Evolutionary conservation across 1,140 invertebrate genomes (phyloP).

Genomic region (Drosophila rufa): DNA sequence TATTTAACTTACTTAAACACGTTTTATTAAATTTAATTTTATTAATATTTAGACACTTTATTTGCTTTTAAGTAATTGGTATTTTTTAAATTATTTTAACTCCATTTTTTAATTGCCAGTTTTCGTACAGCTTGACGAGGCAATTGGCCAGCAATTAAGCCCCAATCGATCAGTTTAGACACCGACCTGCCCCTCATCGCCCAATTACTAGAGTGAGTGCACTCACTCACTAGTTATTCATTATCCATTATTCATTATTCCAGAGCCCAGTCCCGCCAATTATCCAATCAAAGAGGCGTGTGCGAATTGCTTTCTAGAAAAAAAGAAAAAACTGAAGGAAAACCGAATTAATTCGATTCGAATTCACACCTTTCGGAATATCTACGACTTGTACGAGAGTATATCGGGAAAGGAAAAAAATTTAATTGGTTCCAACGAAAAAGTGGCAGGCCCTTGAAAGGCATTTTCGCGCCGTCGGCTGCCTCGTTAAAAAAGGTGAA

Average conservation of each 20-base stretch:
- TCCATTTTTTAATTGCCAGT: background rate
- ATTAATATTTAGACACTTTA: no score
- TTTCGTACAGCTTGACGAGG: background rate
- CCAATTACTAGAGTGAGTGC: slow-evolving; percentile 21
- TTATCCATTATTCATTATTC: slow-evolving; percentile 26
- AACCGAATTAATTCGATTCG: slow-evolving; percentile 46
- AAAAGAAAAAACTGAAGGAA: background rate
- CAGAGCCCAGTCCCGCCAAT: slow-evolving; percentile 31
- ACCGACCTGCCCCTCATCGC: slow-evolving; percentile 38
- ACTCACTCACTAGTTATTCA: slow-evolving; percentile 16
- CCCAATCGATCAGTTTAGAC: slow-evolving; percentile 35
- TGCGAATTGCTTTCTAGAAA: slow-evolving; percentile 28
- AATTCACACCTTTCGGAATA: slow-evolving; percentile 18
- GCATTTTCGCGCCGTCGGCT: slow-evolving; percentile 46
- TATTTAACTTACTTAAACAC: background rate
- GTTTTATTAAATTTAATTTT: background rate
- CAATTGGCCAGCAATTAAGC: slow-evolving; percentile 20
- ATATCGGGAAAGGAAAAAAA: slow-evolving; percentile 7
- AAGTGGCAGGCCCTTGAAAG: slow-evolving; percentile 21
- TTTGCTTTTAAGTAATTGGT: no score
- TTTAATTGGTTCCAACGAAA: slow-evolving; percentile 59
- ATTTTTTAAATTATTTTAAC: no score
- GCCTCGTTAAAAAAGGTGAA: slow-evolving; percentile 64
- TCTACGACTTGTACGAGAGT: background rate
- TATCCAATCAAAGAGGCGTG: slow-evolving; percentile 63